Conservation (phyloP, 1,140 invertebrate genomes). For the Calephelis virginiensis region DNA sequence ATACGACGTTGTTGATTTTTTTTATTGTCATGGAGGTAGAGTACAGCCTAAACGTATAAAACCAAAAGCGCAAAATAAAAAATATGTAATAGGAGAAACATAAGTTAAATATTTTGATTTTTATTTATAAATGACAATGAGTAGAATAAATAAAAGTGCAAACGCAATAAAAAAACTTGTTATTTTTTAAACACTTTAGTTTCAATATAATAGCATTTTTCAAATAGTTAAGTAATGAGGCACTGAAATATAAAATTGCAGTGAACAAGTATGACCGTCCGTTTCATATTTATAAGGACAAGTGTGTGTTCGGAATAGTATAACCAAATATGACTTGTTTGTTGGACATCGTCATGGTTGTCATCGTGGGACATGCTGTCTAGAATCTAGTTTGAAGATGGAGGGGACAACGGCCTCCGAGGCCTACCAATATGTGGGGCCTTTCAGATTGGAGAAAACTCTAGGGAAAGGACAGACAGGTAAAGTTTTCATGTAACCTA, state of each 20-base stretch:
- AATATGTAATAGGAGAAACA: too few relatives aligned
- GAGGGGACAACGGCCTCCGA: conserved; percentile 80
- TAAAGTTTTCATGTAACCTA: conserved; percentile 73
- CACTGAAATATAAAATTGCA: conserved; percentile 15
- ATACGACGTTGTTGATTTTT: too few relatives aligned
- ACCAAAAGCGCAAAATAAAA: too few relatives aligned
- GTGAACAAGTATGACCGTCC: conserved; percentile 32
- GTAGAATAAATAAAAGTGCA: not conserved
- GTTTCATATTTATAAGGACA: conserved; percentile 22
- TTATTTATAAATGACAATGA: too few relatives aligned
- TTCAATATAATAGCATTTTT: not conserved
- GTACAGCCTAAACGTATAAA: too few relatives aligned
- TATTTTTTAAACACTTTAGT: too few relatives aligned
- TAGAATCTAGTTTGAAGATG: conserved; percentile 44
- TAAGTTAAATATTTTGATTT: too few relatives aligned
- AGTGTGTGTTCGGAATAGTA: conserved; percentile 15
- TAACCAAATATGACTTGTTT: conserved; percentile 1
- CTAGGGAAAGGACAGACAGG: conserved; percentile 99
- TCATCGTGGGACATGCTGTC: conserved; percentile 7
- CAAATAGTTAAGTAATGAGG: not conserved
- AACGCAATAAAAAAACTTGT: not conserved
- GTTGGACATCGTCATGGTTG: conserved; percentile 5
- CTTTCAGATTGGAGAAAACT: conserved; percentile 98
- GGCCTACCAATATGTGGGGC: conserved; percentile 94
- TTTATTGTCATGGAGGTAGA: too few relatives aligned